These are phyloP conservation scores for Lagopus leucura DNA, from an alignment of 2,113 vertebrate species.

Conservation along the genomic window DNA sequence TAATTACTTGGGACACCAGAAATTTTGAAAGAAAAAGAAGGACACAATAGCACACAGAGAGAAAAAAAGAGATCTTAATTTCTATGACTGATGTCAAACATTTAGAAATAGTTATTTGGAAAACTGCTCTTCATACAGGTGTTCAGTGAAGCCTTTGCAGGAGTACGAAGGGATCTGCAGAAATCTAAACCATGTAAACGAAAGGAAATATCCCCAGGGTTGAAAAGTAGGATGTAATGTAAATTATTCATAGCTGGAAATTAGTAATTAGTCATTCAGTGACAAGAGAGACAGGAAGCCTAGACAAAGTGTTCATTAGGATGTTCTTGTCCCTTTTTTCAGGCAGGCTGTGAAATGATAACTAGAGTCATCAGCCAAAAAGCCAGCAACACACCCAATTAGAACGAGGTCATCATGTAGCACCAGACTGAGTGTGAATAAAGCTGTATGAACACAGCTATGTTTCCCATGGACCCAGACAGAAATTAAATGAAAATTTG, in stretches of 20 bases:
- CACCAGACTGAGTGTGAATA: neutral
- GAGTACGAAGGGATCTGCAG: neutral
- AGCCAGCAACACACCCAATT: neutral
- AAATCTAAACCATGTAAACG: constrained; percentile 5
- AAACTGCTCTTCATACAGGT: constrained; percentile 16
- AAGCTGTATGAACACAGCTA: neutral
- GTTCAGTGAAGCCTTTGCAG: neutral
- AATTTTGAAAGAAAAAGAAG: neutral
- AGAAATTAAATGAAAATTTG: neutral
- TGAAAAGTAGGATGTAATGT: constrained; percentile 37
- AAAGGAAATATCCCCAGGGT: constrained; percentile 12
- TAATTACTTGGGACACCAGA: neutral
- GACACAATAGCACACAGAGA: neutral
- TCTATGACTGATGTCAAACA: neutral
- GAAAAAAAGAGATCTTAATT: neutral
- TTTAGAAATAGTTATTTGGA: neutral
- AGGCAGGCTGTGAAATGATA: constrained; percentile 8
- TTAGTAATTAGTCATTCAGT: constrained; percentile 47
- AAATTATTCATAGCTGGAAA: constrained; percentile 67
- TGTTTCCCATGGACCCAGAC: fast-evolving
- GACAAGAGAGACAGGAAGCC: constrained; percentile 53
- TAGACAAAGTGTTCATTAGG: constrained; percentile 25
- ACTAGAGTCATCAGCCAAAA: neutral
- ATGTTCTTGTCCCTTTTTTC: neutral
- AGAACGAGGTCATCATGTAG: neutral